Base-by-base conservation (phyloP, 2,888 invertebrate genomes). In the Nemoura dubitans region DNA sequence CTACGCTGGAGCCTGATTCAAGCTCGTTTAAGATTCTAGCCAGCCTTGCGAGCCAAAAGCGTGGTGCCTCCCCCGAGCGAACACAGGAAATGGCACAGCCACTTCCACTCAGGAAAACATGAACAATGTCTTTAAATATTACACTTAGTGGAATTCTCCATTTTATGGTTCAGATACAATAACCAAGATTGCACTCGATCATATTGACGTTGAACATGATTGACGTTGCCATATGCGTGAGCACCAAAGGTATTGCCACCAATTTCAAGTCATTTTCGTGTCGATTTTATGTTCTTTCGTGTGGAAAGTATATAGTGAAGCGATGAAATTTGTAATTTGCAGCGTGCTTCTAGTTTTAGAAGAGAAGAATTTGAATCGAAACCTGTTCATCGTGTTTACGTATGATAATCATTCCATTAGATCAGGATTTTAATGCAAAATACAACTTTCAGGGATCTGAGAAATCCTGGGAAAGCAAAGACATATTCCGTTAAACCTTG, bases 341-440 rank as follows among this genome's bases (percentile, higher is more conserved):
- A 10, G 21, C 16, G 2, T 59, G 59, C 59, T 59, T 1, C 14
- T 21, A 59, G 59, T 16, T 2, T 59, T 21, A 10, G 59, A 59
- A 59, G 2, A 59, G 14, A 59, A 59, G 59, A 59, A 16, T 59
- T 21, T 14, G 10, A 59, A 1, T 59, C 59, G 59, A 21, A 59
- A 59, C 59, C 59, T 59, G 3, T 59, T 21, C 21, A 26, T 21
- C 10, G 78, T 78, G 78, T 78, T 78, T 78, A 26, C 78, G 0
- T 78, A 78, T 78, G 78, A 16, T 27, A 78, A 78, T 78, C 25
- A 78, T 78, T 78, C 78, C 78, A 78, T 78, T 78, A 78, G 28
- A 2, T 27, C 26, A 26, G 6, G 78, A 6, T 28, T 27, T 78
- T 27, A 28, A 6, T 5, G 16, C n/a, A 10, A 21, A 59, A 59